A percentile compares a stretch with the other conserved stretches of the same genome.
These are phyloP conservation scores for Turritopsis rubra DNA, from an alignment of 30 jellyfish, hydroid and myxozoan genomes.

Conservation along the genomic window DNA sequence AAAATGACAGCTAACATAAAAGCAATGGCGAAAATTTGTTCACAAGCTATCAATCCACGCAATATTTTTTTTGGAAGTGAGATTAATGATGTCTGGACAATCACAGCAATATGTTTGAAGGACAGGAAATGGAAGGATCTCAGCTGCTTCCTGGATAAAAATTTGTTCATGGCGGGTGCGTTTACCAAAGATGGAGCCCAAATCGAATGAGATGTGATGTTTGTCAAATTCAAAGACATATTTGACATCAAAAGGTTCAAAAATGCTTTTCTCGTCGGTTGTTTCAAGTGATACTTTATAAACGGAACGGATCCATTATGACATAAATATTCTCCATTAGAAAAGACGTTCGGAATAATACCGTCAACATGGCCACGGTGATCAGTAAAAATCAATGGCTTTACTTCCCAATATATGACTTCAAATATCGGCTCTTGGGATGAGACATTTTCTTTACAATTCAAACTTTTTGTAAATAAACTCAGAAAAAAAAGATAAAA, in stretches of 20 bases:
- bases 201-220: background rate
- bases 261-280: constrained; percentile 11
- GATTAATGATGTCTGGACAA: background rate
- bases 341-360: constrained; percentile 5
- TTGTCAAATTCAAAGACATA: background rate
- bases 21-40: constrained; percentile 20
- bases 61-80: constrained; percentile 20
- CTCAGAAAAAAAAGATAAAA: background rate
- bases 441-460: background rate
- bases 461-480: background rate
- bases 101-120: constrained; percentile 13
- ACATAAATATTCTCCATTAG: constrained; percentile 1
- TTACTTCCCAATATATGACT: constrained; percentile 4
- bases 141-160: background rate
- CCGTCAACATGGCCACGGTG: constrained; percentile 12
- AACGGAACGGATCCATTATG: background rate
- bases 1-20: background rate
- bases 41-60: constrained; percentile 14
- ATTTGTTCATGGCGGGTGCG: background rate
- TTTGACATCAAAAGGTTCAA: background rate
- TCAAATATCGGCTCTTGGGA: background rate
- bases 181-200: constrained; percentile 27
- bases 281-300: background rate
- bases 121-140: constrained; percentile 9
- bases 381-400: constrained; percentile 15